Conservation (phyloP, 2,888 invertebrate genomes). For the Pyrrhia umbra region DNA sequence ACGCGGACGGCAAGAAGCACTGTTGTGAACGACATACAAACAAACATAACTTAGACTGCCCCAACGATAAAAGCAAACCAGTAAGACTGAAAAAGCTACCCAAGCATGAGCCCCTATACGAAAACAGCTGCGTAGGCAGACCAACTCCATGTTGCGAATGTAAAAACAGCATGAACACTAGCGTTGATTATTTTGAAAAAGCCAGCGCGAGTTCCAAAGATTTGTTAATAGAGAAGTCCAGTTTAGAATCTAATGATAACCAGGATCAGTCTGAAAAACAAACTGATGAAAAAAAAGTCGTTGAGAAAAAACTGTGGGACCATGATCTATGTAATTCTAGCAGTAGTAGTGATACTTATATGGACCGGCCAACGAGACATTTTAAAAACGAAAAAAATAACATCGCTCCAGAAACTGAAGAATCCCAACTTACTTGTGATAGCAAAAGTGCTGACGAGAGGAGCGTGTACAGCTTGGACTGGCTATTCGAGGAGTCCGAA, state of each 20-base stretch:
- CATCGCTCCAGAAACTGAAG: slow-evolving; percentile 77
- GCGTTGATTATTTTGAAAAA: slow-evolving; percentile 90
- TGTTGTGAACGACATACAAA: slow-evolving; percentile 80
- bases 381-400: slow-evolving; percentile 68
- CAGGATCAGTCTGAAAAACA: slow-evolving; percentile 75
- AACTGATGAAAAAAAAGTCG: slow-evolving; percentile 70
- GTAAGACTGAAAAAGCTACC: slow-evolving; percentile 84
- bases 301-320: slow-evolving; percentile 86
- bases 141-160: slow-evolving; percentile 76
- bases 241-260: slow-evolving; percentile 88
- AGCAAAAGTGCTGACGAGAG: slow-evolving; percentile 84
- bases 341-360: slow-evolving; percentile 90
- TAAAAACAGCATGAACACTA: slow-evolving; percentile 71
- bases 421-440: slow-evolving; percentile 79
- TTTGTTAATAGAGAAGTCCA: slow-evolving; percentile 91
- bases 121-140: slow-evolving; percentile 74
- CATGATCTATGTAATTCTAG: slow-evolving; percentile 91
- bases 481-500: slow-evolving; percentile 85
- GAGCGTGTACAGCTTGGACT: slow-evolving; percentile 86
- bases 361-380: slow-evolving; percentile 74
- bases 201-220: slow-evolving; percentile 93
- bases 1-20: slow-evolving; percentile 80
- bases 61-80: slow-evolving; percentile 82
- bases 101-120: slow-evolving; percentile 77
- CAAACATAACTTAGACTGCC: slow-evolving; percentile 75